phyloP scores from a whole-genome alignment of 1,140 invertebrate species.

The Argopecten irradians region DNA sequence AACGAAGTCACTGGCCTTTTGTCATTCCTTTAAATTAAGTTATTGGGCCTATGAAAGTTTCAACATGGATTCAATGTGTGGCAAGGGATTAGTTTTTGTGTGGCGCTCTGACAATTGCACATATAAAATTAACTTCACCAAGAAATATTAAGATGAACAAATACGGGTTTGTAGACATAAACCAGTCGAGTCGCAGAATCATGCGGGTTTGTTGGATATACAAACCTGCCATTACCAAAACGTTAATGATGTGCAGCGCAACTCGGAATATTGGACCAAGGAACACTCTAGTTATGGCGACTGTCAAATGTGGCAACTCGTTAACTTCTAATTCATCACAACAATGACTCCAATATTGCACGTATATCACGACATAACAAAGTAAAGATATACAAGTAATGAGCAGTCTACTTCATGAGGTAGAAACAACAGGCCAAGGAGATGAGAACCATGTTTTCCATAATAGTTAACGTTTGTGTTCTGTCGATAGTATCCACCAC shows the following conservation, averaged over 20 bases:
- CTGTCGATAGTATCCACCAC: no score
- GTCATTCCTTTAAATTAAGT: not conserved
- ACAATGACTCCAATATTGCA: no score
- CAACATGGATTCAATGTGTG: not conserved
- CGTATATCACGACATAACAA: no score
- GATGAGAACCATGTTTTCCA: no score
- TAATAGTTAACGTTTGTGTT: no score
- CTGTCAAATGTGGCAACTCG: no score
- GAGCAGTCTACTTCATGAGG: no score
- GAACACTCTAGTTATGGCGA: not conserved
- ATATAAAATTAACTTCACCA: not conserved
- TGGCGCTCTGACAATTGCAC: not conserved
- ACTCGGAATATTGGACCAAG: not conserved
- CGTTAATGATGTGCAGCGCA: not conserved
- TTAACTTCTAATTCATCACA: no score
- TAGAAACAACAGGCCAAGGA: no score
- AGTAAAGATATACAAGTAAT: no score
- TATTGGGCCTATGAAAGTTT: not conserved
- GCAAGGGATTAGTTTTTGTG: not conserved
- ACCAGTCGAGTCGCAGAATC: not conserved
- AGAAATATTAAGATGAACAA: conserved; percentile 23
- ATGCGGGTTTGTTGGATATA: not conserved
- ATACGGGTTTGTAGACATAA: not conserved
- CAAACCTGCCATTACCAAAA: not conserved
- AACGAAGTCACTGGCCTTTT: not conserved